Base-by-base conservation (phyloP, 1,140 invertebrate genomes). In the Antheraea mylitta region DNA sequence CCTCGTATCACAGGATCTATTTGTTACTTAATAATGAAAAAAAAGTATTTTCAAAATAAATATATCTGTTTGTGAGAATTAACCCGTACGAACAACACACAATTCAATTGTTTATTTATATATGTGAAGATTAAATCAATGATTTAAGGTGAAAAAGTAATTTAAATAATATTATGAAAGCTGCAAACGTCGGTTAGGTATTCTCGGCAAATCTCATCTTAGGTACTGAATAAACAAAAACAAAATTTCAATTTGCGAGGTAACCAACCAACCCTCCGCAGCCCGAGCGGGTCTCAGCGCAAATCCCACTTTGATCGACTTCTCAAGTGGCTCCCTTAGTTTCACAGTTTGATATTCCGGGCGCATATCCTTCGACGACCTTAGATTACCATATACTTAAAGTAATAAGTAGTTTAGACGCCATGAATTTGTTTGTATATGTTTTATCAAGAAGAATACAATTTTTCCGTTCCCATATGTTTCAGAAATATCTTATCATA, bases 281-380 rank as follows among this genome's bases (percentile, higher is more conserved):
- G 76, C 67, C 67, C 71, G 73, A 71, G 75, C 74, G 61, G 79
- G 75, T 83, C 79, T 84, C 75, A 79, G 69, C 76, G 77, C 77
- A 89, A 86, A 89, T 89, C 86, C 86, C 79, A 79, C 78, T 89
- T 87, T 86, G 86, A 89, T 89, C 86, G 86, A 89, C 83, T 87
- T 86, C 81, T 75, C 69, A 79, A 85, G 75, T 81, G 79, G 80
- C 80, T 79, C 79, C 74, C 71, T 80, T 81, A 82, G 80, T 84
- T 81, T 76, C 80, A 72, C 76, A 76, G 77, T 78, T 80, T 78
- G 75, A 72, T 68, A 79, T 83, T 78, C 78, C 73, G 74, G 64
- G 72, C 75, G 67, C 79, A 80, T 74, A 66, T 71, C 72, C 78
- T 74, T 73, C 73, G 45, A 66, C 38, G 53, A 60, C 71, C 66